phyloP scores from a whole-genome alignment of 92 coral and sea anemone species.

The Pocillopora grandis region DNA sequence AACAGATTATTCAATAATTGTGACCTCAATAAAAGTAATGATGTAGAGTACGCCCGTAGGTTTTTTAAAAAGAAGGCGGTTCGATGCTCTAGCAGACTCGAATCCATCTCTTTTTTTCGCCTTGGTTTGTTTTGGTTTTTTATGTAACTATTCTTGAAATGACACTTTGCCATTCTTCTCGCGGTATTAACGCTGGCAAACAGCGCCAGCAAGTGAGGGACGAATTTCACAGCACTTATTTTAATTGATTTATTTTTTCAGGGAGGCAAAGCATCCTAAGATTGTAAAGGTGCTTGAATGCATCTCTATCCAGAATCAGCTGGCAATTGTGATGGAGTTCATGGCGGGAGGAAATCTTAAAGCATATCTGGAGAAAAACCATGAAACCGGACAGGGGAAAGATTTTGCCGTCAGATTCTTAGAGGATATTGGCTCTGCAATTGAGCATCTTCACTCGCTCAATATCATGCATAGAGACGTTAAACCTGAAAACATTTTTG shows the following conservation, averaged over 20 bases:
- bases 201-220: background rate
- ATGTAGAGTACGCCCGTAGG: too few relatives aligned
- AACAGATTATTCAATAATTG: too few relatives aligned
- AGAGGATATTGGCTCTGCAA: conserved; percentile 69
- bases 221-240: background rate
- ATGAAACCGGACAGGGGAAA: conserved; percentile 32
- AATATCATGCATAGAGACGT: conserved; percentile 63
- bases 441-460: conserved; percentile 57
- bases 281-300: conserved; percentile 64
- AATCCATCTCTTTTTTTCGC: too few relatives aligned
- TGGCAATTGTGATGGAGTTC: conserved; percentile 71
- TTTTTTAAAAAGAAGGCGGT: too few relatives aligned
- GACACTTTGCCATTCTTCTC: too few relatives aligned
- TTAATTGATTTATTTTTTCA: background rate
- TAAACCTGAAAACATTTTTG: conserved; percentile 69
- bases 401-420: conserved; percentile 49
- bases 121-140: too few relatives aligned
- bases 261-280: conserved; percentile 61
- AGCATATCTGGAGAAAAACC: conserved; percentile 25
- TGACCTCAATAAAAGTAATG: too few relatives aligned
- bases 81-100: too few relatives aligned
- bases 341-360: conserved; percentile 63
- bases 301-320: conserved; percentile 52
- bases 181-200: background rate
- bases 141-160: too few relatives aligned